Evolutionary conservation across 2,888 invertebrate genomes (phyloP), one percentile per base, ranked within the genome.

Genomic region (Coleophora flavipennella): DNA sequence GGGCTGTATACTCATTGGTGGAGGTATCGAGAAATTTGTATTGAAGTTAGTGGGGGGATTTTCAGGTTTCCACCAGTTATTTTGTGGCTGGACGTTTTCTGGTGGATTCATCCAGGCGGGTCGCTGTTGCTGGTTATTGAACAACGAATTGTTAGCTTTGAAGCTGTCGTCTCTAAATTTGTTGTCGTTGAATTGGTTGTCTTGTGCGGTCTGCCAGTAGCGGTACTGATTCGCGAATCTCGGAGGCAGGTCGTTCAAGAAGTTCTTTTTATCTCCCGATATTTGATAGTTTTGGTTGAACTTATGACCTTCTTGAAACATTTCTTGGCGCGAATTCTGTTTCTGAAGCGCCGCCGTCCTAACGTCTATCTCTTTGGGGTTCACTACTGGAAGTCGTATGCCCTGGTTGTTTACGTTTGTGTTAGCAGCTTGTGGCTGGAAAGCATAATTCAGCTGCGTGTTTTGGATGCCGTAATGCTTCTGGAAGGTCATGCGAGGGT

Each of bases 291-390:
- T 63, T n/a, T 73, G 71, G 48, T 69, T 67, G 51, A 78, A 74
- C 42, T 79, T 78, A 44, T 68, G 65, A 0, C 61, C 64, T 13
- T 79, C 79, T 25, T 73, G 77, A 65, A 76, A 75, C 33, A 74
- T 44, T 12, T 83, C 83, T 1, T 68, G 71, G 0, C 83, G 63
- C 0, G 76, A 76, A 41, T 63, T 83, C 45, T 85, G 85, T 35
- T 83, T 83, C 50, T 85, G 85, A 13, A 85, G 44, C 0, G 85
- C 83, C 0, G 80, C 85, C 0, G 83, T 73, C n/a, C 84, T 57
- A 0, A 85, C 83, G 51, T 85, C 85, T 2, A 86, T 85, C 51
- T 85, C 85, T 42, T 85, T 85, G 0, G 85, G 86, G 44, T 84
- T 85, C 25, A 86, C 85, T 0, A 85, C 85, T 0, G 85, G 81